These are phyloP conservation scores for Salvelinus namaycush DNA, from an alignment of 2,113 vertebrate genomes.

Conservation along the genomic window DNA sequence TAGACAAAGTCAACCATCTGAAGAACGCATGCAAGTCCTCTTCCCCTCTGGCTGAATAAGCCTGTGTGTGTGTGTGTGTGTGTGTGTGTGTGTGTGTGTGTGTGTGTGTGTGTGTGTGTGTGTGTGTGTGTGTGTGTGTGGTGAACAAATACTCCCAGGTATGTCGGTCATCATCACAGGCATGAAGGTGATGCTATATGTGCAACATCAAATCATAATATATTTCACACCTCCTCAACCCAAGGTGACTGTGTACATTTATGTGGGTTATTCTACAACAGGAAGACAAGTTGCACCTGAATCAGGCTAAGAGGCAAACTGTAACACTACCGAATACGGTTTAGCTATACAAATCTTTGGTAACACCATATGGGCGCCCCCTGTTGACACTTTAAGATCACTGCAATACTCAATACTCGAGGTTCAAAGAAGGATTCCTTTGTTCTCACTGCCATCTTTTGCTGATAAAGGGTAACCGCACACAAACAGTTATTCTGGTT, in stretches of 20 bases:
- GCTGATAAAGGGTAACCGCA: constrained; percentile 3
- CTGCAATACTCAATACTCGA: too few species aligned
- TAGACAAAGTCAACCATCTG: constrained; percentile 2
- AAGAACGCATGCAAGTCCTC: background rate
- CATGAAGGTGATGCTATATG: background rate
- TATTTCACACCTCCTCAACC: background rate
- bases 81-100: too few species aligned
- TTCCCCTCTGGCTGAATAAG: background rate
- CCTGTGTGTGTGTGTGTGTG: too few species aligned
- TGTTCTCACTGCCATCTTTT: constrained; percentile 58
- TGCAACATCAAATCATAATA: background rate
- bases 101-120: too few species aligned
- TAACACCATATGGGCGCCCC: too few species aligned
- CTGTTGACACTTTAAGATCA: too few species aligned
- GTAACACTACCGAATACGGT: too few species aligned
- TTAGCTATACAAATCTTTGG: too few species aligned
- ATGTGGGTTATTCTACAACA: background rate
- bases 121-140: background rate
- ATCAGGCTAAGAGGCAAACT: background rate
- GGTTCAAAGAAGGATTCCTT: background rate
- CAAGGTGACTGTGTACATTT: background rate
- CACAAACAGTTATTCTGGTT: too few species aligned
- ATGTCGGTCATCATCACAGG: background rate
- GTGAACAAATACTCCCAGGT: background rate
- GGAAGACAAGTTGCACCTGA: background rate